Evolutionary conservation across 2,888 invertebrate genomes (phyloP).

Genomic region (Andrena hattorfiana): DNA sequence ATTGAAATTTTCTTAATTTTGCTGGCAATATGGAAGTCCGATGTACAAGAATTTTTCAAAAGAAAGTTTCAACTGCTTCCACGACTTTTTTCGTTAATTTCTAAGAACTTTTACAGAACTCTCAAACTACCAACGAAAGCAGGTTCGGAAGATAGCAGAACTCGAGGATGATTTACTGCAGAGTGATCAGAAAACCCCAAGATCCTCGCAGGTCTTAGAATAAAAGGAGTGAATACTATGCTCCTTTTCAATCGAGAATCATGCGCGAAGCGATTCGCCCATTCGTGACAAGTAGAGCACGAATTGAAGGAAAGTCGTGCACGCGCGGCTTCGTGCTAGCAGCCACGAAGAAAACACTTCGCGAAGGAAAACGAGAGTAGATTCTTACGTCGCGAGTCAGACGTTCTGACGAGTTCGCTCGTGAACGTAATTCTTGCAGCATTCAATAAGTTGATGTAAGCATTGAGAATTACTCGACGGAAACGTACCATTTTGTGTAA

Average conservation of each 20-base stretch:
- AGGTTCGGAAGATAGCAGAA: no score
- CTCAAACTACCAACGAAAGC: no score
- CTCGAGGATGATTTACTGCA: no score
- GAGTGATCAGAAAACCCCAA: no score
- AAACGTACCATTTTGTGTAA: neutral
- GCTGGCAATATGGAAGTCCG: no score
- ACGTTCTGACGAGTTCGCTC: neutral
- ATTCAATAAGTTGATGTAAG: neutral
- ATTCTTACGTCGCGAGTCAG: neutral
- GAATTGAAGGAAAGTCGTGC: constrained; percentile 24
- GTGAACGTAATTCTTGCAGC: constrained; percentile 3
- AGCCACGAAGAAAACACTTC: constrained; percentile 7
- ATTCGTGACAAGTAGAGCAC: constrained; percentile 31
- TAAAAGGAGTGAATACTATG: neutral
- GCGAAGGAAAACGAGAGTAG: constrained; percentile 24
- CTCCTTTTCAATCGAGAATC: constrained; percentile 8
- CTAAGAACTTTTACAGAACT: no score
- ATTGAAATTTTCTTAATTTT: no score
- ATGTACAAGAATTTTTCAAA: no score
- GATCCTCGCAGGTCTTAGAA: no score
- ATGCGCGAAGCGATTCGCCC: constrained; percentile 3
- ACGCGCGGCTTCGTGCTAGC: constrained; percentile 3
- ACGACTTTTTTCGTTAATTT: no score
- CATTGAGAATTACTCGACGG: neutral
- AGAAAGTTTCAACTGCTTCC: no score